phyloP scores from a whole-genome alignment of 1,140 invertebrate species.

The Maconellicoccus hirsutus region DNA sequence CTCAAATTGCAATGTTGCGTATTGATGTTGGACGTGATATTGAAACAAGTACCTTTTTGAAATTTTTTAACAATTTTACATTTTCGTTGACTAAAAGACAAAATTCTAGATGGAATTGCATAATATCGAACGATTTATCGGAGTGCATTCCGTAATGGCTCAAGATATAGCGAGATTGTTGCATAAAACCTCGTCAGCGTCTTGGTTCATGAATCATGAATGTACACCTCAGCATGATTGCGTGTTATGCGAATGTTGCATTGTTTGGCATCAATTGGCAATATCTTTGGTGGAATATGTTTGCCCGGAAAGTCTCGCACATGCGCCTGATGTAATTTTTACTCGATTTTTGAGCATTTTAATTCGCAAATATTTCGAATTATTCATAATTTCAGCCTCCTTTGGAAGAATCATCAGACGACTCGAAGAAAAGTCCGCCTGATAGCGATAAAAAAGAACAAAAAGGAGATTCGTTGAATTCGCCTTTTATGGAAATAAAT shows the following conservation, averaged over 20 bases:
- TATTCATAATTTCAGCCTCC: slow-evolving; percentile 38
- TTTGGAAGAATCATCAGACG: slow-evolving; percentile 45
- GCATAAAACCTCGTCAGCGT: slow-evolving; percentile 65
- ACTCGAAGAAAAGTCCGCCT: slow-evolving; percentile 48
- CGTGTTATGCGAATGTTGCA: slow-evolving; percentile 77
- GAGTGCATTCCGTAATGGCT: slow-evolving; percentile 62
- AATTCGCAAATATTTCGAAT: slow-evolving; percentile 21
- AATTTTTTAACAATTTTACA: neutral
- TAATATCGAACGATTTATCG: slow-evolving; percentile 70
- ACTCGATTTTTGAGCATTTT: neutral
- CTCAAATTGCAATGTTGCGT: slow-evolving; percentile 84
- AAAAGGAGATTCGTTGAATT: slow-evolving; percentile 49
- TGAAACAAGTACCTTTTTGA: slow-evolving; percentile 64
- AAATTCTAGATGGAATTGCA: slow-evolving; percentile 73
- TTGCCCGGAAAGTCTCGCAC: slow-evolving; percentile 56
- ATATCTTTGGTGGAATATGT: slow-evolving; percentile 67
- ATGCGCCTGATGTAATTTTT: slow-evolving; percentile 58
- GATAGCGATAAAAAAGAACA: slow-evolving; percentile 50
- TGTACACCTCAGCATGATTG: slow-evolving; percentile 50
- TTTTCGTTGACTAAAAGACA: neutral
- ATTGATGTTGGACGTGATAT: slow-evolving; percentile 86
- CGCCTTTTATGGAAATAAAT: slow-evolving; percentile 49
- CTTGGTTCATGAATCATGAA: slow-evolving; percentile 46
- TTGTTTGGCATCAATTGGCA: slow-evolving; percentile 86
- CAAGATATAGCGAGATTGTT: slow-evolving; percentile 65